A percentile compares a stretch with the other conserved stretches of the same genome.
These are phyloP conservation scores for Chaenodraco wilsoni DNA, from an alignment of 2,797 vertebrate species.

Conservation along the genomic window DNA sequence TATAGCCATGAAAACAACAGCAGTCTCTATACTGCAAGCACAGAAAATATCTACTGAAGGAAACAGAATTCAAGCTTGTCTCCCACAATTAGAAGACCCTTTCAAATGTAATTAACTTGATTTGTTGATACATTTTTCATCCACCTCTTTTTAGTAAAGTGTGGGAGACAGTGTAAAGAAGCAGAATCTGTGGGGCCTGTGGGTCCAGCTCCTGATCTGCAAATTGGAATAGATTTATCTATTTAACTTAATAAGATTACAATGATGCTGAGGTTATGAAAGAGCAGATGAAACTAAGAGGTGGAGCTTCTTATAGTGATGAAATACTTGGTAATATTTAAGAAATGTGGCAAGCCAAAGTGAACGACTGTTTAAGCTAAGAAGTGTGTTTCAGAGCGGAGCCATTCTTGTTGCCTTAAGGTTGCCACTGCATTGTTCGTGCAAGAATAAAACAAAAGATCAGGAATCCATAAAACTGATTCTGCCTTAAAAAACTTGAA, in stretches of 20 bases:
- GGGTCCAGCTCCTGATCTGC: conserved; percentile 39
- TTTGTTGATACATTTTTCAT: conserved; percentile 34
- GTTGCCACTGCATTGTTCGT: conserved; percentile 1
- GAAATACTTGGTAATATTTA: conserved; percentile 66
- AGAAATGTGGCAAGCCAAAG: conserved; percentile 31
- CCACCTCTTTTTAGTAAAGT: conserved; percentile 20
- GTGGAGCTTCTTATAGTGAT: conserved; percentile 62
- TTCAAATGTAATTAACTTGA: conserved; percentile 25
- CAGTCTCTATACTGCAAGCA: not conserved
- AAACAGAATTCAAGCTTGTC: conserved; percentile 30
- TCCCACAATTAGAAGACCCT: conserved; percentile 28
- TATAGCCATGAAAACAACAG: conserved; percentile 26
- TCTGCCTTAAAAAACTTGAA: conserved; percentile 13
- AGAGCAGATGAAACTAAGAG: conserved; percentile 46
- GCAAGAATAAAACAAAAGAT: conserved; percentile 2
- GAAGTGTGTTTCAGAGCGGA: conserved; percentile 18
- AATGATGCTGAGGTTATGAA: conserved; percentile 47
- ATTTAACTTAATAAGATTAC: conserved; percentile 64
- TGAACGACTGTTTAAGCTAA: conserved; percentile 21
- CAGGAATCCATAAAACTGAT: conserved; percentile 5
- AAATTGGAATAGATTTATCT: conserved; percentile 43
- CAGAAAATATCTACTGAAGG: conserved; percentile 3
- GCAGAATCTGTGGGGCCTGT: conserved; percentile 17
- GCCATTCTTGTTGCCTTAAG: conserved; percentile 10
- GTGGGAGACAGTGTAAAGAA: conserved; percentile 18